phyloP scores from a whole-genome alignment of 2,113 vertebrate species.

The Pimephales promelas region DNA sequence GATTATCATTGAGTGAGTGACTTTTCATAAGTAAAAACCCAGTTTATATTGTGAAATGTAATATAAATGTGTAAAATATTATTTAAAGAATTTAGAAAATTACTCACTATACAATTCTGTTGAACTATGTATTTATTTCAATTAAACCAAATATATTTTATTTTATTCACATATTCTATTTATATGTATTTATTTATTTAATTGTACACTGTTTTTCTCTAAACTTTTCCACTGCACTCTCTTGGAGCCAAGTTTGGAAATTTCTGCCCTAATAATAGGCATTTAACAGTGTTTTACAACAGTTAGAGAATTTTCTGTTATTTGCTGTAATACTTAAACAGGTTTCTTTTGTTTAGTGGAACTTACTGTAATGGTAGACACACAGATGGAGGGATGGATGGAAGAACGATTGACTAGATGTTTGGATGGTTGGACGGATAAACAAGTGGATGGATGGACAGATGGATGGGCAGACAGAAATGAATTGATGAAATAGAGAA shows the following conservation, averaged over 20 bases:
- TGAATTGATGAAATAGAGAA: not conserved
- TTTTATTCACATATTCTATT: no score
- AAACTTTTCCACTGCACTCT: not conserved
- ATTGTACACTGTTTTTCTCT: not conserved
- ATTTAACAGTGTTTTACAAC: not conserved
- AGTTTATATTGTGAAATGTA: no score
- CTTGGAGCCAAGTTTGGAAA: not conserved
- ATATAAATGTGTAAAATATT: no score
- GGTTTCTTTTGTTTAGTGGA: not conserved
- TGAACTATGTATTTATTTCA: no score
- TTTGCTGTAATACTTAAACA: not conserved
- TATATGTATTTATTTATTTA: no score
- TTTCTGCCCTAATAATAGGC: not conserved
- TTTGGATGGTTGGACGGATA: not conserved
- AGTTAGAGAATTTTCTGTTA: not conserved
- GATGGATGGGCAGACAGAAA: not conserved
- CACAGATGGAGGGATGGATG: not conserved
- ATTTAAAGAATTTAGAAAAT: no score
- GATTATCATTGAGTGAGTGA: not conserved
- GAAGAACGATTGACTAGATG: not conserved
- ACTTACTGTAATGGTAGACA: not conserved
- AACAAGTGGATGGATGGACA: not conserved
- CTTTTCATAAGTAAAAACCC: no score
- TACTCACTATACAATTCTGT: no score
- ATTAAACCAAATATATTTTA: no score